Base-by-base conservation (phyloP, 2,113 vertebrate species). In the Cettia cetti region DNA sequence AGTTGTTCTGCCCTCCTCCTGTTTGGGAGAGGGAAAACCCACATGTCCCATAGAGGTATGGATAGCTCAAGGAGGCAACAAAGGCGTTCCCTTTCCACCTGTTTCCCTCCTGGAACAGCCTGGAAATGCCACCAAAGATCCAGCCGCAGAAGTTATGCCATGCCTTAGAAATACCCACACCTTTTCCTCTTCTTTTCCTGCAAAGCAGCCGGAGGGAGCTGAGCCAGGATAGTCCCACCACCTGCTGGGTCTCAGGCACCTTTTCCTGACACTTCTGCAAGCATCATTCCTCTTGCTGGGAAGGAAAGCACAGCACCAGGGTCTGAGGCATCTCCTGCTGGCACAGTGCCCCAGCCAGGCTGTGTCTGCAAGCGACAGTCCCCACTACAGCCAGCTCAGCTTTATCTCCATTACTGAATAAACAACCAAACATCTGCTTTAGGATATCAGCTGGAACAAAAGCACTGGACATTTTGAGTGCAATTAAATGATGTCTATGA, bases 341-440 rank as follows among this genome's bases (percentile, higher is more conserved):
- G 68, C 59, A 15, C 23, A 1, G 45, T 80, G 77, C 78, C 75
- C 31, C 5, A 11, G 53, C 42, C 31, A 23, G 72, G 56, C 80
- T 77, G 42, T 4, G 0, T 11, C 2, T 0, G 40, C 53, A 37
- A 68, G 45, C 0, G 1, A 13, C 4, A 0, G 40, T 76, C 42
- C 66, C 45, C 68, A 21, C 31, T 9, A 13, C 1, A 54, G 0
- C 33, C 60, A 80, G 70, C 53, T 63, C 33, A 3, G 82, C 59
- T 86, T 86, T 81, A 68, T 86, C 84, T 68, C 74, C n/a, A 14
- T 6, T 6, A 1, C 14, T 90, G 90, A 89, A 86, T 70, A 91
- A 91, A 85, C 66, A 94, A 44, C 31, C 81, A 87, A 68, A 63
- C 52, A 90, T 71, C 79, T 80, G 47, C 65, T 74, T 68, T 42